Evolutionary conservation across 2,888 invertebrate species (phyloP), one percentile per base, ranked within the genome.

Genomic region (Cremastobaeus sp.): DNA sequence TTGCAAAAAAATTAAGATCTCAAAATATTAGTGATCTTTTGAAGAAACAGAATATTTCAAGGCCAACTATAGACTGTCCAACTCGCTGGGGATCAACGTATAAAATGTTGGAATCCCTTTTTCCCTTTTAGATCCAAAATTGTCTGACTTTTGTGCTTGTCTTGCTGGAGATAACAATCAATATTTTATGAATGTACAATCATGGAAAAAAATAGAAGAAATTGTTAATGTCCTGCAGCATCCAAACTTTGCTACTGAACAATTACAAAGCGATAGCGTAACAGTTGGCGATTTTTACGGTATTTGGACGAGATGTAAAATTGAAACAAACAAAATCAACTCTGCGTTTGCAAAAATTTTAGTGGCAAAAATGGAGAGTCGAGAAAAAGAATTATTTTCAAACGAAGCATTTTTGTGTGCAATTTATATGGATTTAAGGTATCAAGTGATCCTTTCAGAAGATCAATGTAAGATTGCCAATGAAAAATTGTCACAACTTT

Each of bases 321-420:
- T 37, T 9, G 37, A 35, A n/a, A 52, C 37, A 14, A 15, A 12
- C 9, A 35, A 52, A 35, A 17, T 12, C 3, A n/a, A 11, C 4
- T 45, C 8, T 15, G 3, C 25, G 11, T n/a, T 54, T 37, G 54
- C 54, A 11, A 3, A 25, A 25, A 3, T 3, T 8, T 25, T 25
- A 8, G 8, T 25, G 4, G 8, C 3, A 5, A 8, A 25, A 25
- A 25, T 25, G 8, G 25, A 25, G 8, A 3, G 8, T 5, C 25
- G 25, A 5, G 25, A 25, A 17, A 28, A 52, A n/a, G 37, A 35
- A 25, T 17, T 39, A n/a, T 54, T 54, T 6, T 9, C 4, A 3
- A 54, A 54, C 11, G 25, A 54, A 39, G 39, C 39, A 15, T 54
- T 54, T 39, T 6, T 54, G n/a, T 15, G 15, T 6, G 54, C 54